Evolutionary conservation across 2,797 vertebrate species (phyloP), one percentile per base, ranked within the genome.

Genomic region (Hydrophis major): DNA sequence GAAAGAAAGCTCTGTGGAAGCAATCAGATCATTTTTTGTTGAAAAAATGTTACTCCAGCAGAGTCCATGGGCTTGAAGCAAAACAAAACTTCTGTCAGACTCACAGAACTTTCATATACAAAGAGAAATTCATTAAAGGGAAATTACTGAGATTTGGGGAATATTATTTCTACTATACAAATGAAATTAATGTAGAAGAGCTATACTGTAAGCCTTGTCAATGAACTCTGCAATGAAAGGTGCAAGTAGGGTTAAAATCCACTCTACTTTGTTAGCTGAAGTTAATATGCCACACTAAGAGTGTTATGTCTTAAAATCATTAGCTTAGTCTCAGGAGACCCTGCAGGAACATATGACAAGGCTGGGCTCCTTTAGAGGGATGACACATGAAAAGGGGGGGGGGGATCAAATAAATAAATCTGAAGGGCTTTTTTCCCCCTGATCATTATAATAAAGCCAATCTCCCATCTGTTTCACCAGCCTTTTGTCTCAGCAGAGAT

Each of bases 381-480:
- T 47, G n/a, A 50, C 1, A 4, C 7, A 59, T 47, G 16, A 95
- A 86, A 27, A 55, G 20, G 50, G 16, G 37, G 20, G 55, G 20
- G 55, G 55, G 0, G 61, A 61, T 60, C 42, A 88, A 91, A 50
- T 47, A 88, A 90, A 87, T 90, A 87, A 88, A 88, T 78, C 59
- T 8, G 42, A 88, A 60, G 56, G 3, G 6, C 14, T 7, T 32
- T 13, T 2, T 2, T 0, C n/a, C 50, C 8, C 7, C 56, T 2
- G 8, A 89, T 60, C 20, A 83, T 83, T 91, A 53, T 55, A 91
- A 88, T 83, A 83, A 88, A 93, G 78, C 90, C 90, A 91, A 22
- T 93, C 86, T 93, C 42, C 92, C 92, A 91, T 91, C 86, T 93
- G 89, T 69, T n/a, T 74, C 11, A 28, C 61, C 8, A 86, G 22